Evolutionary conservation across 2,113 vertebrate genomes (phyloP), one percentile per base, ranked within the genome.

Genomic region (Murina feae): DNA sequence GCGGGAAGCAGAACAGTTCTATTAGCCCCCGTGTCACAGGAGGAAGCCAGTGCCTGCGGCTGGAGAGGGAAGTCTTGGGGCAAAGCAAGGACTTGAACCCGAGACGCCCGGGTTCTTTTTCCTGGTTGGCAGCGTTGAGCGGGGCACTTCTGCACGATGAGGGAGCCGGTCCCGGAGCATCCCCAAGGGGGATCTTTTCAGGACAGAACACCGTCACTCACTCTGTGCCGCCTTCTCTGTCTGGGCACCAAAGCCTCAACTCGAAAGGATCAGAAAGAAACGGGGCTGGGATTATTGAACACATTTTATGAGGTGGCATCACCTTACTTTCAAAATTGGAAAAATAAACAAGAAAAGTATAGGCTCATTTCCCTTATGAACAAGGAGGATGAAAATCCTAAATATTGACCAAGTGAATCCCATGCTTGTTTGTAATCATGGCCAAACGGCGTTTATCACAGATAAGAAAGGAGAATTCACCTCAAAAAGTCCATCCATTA

Each of bases 381-480:
- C 28, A 63, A 68, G 65, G 80, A 86, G 91, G 69, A 51, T 93
- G 12, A 91, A 94, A 86, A 86, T 94, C 72, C 32, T 89, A 49
- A 71, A 37, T n/a, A 82, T 11, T 53, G 32, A 60, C 68, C 88
- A 78, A 66, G 39, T 79, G 60, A 88, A 83, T 85, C 68, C 60
- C 88, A 1, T 49, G 60, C 83, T 89, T 76, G 53, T n/a, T 58
- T 42, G 13, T 32, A 89, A 85, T 90, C 30, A 39, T 39, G 74
- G 68, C 55, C 63, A 86, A 49, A 30, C 30, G 28, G 42, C 5
- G 44, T 53, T 95, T 90, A 86, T 79, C 63, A 39, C 63, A 68
- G 79, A 53, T 63, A 72, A 83, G 55, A 91, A 94, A 90, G 69
- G 37, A 94, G 55, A 91, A 83, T 86, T 79, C 91, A 68, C 63